Base-by-base conservation (phyloP, 2,113 vertebrate genomes). In the Rhea pennata region DNA sequence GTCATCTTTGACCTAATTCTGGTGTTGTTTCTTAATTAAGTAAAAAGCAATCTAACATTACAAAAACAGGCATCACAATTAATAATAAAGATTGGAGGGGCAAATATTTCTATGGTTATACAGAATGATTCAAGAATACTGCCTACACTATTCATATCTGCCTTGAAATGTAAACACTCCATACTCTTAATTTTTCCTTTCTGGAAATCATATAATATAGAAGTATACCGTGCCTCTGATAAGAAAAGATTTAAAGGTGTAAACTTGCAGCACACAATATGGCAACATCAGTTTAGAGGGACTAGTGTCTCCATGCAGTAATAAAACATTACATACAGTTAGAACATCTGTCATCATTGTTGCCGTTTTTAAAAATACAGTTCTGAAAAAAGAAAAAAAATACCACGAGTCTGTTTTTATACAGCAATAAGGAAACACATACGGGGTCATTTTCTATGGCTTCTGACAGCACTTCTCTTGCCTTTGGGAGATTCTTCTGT, bases 361-460 rank as follows among this genome's bases (percentile, higher is more conserved):
- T 97, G 98, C 98, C 98, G 22, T 0, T 9, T 15, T 62, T 23
- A 48, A 48, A n/a, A 50, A 9, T 20, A 24, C 0, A 1, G 26
- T 23, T 74, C 77, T 64, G 29, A 50, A 14, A 65, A 70, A 36
- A 36, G 36, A 84, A 24, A 44, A 22, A 44, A 42, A 83, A 69
- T 8, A 88, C 17, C 48, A 19, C 24, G 48, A 0, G 39, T 12
- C 27, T 33, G 40, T 36, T 39, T 26, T 64, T 80, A 39, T 2
- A 87, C 8, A 84, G 78, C 59, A 14, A 20, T 71, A 20, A 91
- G 88, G 27, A 91, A 92, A 95, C 91, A 97, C 98, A 94, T 98
- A 99, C 99, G 98, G 99, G 98, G 97, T 99, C 99, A 85, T 98
- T 98, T 88, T 99, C 99, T 21, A 99, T 98, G 83, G 99, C 99